phyloP scores from a whole-genome alignment of 2,888 invertebrate species.

The Clunio marinus region DNA sequence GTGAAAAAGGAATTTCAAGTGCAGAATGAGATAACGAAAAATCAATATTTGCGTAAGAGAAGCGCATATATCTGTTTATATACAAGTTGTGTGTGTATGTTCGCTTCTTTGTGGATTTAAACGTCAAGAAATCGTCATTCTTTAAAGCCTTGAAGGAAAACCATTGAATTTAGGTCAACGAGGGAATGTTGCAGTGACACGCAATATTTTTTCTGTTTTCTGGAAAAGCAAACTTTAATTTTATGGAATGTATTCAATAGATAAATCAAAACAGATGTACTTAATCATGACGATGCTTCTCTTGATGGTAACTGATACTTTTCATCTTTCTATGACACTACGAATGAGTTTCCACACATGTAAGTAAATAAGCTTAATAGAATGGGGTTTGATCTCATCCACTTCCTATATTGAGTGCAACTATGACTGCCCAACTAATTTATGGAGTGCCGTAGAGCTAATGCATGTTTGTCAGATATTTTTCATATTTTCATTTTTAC shows the following conservation, averaged over 20 bases:
- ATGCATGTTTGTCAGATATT: not conserved
- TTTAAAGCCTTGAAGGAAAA: not conserved
- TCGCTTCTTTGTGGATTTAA: too few relatives aligned
- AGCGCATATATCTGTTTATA: too few relatives aligned
- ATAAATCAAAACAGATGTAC: too few relatives aligned
- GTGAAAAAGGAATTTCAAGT: not conserved
- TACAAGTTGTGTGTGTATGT: too few relatives aligned
- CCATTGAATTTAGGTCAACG: not conserved
- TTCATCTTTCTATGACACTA: not conserved
- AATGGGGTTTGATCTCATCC: not conserved
- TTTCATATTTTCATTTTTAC: not conserved
- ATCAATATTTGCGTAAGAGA: conserved; percentile 13
- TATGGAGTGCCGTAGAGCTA: not conserved
- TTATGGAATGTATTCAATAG: too few relatives aligned
- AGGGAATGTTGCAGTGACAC: too few relatives aligned
- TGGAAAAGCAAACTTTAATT: too few relatives aligned
- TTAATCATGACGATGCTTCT: too few relatives aligned
- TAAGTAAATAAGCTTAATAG: not conserved
- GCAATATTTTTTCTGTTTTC: too few relatives aligned
- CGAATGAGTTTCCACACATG: not conserved
- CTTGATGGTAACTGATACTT: not conserved
- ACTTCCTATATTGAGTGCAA: not conserved
- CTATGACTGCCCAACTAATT: not conserved
- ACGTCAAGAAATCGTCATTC: too few relatives aligned
- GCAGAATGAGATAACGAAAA: not conserved